Percentiles rank a stretch among this genome's conserved stretches.
Evolutionary conservation across 2,888 invertebrate species (phyloP).

Genomic region (Eudasyphora cyanicolor): DNA sequence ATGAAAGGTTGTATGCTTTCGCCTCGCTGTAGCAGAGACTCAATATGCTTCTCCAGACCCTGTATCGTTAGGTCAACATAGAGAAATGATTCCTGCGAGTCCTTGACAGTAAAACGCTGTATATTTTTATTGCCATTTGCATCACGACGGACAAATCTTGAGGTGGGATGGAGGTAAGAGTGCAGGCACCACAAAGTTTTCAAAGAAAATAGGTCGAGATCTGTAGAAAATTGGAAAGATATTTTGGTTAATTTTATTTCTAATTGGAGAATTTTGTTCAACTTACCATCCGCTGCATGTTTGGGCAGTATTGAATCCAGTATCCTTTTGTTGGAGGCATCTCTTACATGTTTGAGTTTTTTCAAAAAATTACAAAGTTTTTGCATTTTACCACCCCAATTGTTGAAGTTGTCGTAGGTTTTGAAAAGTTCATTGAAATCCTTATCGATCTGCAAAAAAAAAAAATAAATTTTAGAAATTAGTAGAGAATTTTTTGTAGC

Average conservation of each 20-base stretch:
- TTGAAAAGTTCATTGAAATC: conserved; percentile 16
- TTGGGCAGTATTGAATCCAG: conserved; percentile 2
- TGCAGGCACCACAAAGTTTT: conserved; percentile 30
- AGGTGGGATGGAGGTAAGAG: conserved; percentile 33
- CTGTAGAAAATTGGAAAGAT: background rate
- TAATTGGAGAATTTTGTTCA: background rate
- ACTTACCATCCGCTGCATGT: conserved; percentile 10
- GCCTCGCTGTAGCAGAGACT: conserved; percentile 31
- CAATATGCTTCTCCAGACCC: conserved; percentile 40
- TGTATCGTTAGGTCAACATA: conserved; percentile 46
- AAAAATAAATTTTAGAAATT: too few species aligned
- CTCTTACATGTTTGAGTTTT: conserved; percentile 3
- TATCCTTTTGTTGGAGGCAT: conserved; percentile 4
- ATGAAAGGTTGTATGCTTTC: conserved; percentile 25
- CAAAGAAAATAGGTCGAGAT: conserved; percentile 12
- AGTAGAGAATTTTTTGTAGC: too few species aligned
- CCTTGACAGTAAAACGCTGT: conserved; percentile 44
- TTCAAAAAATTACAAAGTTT: conserved; percentile 22
- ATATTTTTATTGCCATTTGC: conserved; percentile 20
- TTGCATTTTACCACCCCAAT: conserved; percentile 14
- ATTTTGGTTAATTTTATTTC: background rate
- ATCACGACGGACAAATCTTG: conserved; percentile 23
- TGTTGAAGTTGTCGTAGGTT: conserved; percentile 23
- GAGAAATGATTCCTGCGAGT: conserved; percentile 50
- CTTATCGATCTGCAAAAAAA: conserved; percentile 22